Evolutionary conservation across 2,113 vertebrate genomes (phyloP), one percentile per base, ranked within the genome.

Genomic region (Thalassarche chlororhynchos): DNA sequence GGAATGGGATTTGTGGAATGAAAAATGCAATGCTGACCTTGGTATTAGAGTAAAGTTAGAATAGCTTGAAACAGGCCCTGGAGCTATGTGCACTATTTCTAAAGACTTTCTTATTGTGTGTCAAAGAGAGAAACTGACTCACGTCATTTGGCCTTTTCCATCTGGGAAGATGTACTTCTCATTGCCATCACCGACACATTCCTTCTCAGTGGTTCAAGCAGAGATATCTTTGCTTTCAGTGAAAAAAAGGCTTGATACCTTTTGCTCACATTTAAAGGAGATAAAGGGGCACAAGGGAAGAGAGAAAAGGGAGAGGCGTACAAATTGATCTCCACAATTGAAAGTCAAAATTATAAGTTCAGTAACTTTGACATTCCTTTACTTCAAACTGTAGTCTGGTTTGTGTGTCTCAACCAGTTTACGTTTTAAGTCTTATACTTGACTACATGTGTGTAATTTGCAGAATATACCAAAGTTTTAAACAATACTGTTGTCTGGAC

Each of bases 11-110:
- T 36, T 95, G 20, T 79, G 47, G 38, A 76, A 76, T 72, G 52
- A 79, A 75, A 95, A 93, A 90, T 64, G 32, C 26, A 28, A 11
- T 69, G 23, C 29, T 93, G 92, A 88, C 70, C 94, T 94, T 93
- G 78, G 26, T 82, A 44, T 76, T 81, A 44, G 19, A 75, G 10
- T 69, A 58, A 87, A 94, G 70, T 62, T 82, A 93, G 74, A 68
- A 92, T 79, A 93, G 26, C 82, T 85, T 90, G 57, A 87, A 87
- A 69, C n/a, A 68, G n/a, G 9, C 66, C 65, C 61, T 83, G 70
- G 57, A 87, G 85, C 51, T 68, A 72, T 49, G 10, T 62, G n/a
- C 78, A 84, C 42, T 75, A 8, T 79, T 84, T 93, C 78, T 85
- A 34, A 91, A n/a, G 16, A 20, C 11, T 28, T 46, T 66, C 61